Percentiles rank a stretch among this genome's conserved stretches.
phyloP scores from a whole-genome alignment of 2,797 vertebrate genomes.

The Cryptoblepharus egeriae region DNA sequence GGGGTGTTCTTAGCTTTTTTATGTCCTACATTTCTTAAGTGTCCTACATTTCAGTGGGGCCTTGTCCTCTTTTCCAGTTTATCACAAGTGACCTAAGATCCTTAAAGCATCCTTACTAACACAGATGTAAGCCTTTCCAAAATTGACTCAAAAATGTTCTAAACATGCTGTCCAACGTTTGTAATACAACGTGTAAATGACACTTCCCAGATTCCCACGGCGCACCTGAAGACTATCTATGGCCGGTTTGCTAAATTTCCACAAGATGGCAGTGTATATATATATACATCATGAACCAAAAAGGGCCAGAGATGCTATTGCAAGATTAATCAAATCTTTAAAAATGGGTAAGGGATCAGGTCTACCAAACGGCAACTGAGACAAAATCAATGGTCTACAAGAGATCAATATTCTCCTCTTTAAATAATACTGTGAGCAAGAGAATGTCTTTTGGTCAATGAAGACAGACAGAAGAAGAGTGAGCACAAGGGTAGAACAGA shows the following conservation, averaged over 20 bases:
- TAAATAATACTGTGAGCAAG: not conserved
- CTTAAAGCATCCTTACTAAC: too few species aligned
- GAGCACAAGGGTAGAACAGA: too few species aligned
- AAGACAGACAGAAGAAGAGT: not conserved
- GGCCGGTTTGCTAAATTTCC: not conserved
- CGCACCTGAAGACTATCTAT: too few species aligned
- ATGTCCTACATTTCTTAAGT: too few species aligned
- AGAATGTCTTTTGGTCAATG: not conserved
- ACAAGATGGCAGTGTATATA: conserved; percentile 24
- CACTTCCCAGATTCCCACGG: too few species aligned
- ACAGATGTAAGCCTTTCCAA: not conserved
- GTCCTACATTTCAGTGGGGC: too few species aligned
- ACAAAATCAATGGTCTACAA: not conserved
- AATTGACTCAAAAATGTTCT: not conserved
- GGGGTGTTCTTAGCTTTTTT: too few species aligned
- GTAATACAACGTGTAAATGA: too few species aligned
- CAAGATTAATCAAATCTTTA: too few species aligned
- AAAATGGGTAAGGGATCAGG: not conserved
- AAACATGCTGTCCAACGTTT: too few species aligned
- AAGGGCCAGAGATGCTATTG: not conserved
- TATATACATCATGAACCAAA: not conserved
- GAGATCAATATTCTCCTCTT: not conserved
- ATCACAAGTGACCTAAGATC: not conserved
- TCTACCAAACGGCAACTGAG: not conserved
- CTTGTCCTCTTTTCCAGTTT: too few species aligned